Percentiles rank a stretch among this genome's conserved stretches.
These are phyloP conservation scores for Cheilosia variabilis DNA, from an alignment of 2,888 invertebrate species.

Conservation along the genomic window DNA sequence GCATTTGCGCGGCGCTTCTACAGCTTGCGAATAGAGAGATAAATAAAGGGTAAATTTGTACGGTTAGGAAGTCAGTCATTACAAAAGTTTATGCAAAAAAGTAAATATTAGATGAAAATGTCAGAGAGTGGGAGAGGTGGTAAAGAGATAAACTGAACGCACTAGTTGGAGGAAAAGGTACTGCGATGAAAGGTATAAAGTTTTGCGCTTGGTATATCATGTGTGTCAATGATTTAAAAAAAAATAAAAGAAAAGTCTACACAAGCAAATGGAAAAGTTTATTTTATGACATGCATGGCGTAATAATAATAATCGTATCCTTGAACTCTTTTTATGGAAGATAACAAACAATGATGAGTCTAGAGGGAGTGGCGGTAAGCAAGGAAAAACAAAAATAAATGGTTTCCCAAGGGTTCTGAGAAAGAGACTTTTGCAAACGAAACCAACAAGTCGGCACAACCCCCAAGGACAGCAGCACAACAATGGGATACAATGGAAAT, in stretches of 20 bases:
- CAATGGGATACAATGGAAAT: not conserved
- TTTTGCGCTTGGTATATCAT: slow-evolving; percentile 51
- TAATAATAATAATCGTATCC: slow-evolving; percentile 28
- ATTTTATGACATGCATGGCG: not conserved
- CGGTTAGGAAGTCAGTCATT: slow-evolving; percentile 46
- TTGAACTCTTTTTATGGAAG: slow-evolving; percentile 34
- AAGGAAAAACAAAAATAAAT: slow-evolving; percentile 22
- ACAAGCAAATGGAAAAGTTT: slow-evolving; percentile 1
- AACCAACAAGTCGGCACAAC: not conserved
- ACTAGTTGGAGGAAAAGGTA: not conserved
- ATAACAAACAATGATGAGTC: slow-evolving; percentile 8
- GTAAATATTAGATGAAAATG: slow-evolving; percentile 1
- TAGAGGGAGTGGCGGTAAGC: not conserved
- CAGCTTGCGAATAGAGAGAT: slow-evolving; percentile 41
- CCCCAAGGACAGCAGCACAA: slow-evolving; percentile 1
- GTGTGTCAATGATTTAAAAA: slow-evolving; percentile 49
- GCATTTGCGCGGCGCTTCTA: slow-evolving; percentile 23
- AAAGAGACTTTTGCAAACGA: slow-evolving; percentile 11
- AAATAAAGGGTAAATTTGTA: slow-evolving; percentile 42
- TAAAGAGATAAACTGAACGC: no score
- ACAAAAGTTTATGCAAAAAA: slow-evolving; percentile 24
- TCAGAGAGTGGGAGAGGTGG: not conserved
- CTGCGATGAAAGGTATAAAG: slow-evolving; percentile 29
- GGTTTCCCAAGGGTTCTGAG: slow-evolving; percentile 10
- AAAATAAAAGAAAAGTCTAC: not conserved